phyloP scores from a whole-genome alignment of 2,797 vertebrate genomes.

The Muscicapa comitata region DNA sequence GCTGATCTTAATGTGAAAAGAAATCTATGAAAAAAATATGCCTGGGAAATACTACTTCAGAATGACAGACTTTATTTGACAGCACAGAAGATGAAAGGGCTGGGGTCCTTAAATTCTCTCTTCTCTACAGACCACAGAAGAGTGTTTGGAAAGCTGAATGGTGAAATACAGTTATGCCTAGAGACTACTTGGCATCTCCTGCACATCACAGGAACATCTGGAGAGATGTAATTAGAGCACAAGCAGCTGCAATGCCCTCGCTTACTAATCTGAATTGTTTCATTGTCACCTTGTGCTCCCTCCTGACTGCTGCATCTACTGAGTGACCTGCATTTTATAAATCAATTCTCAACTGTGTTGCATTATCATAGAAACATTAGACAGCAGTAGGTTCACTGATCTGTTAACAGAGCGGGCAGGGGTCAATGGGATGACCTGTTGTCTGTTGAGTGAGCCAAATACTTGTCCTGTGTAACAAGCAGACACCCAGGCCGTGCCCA shows the following conservation, averaged over 20 bases:
- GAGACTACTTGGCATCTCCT: not conserved
- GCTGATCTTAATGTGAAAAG: constrained; percentile 53
- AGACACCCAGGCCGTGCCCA: not conserved
- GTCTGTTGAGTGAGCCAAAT: not conserved
- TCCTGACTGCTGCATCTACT: not conserved
- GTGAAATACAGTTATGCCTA: not conserved
- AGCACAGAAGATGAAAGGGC: constrained; percentile 21
- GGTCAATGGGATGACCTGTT: not conserved
- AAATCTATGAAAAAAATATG: not conserved
- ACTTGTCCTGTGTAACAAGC: not conserved
- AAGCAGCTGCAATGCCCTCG: not conserved
- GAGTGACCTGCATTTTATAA: not conserved
- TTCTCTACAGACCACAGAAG: not conserved
- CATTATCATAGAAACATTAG: not conserved
- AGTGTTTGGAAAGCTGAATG: not conserved
- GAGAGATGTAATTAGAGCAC: not conserved
- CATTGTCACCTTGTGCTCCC: not conserved
- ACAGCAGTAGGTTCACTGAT: not conserved
- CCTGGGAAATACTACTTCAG: constrained; percentile 41
- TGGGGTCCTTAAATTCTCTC: constrained; percentile 1
- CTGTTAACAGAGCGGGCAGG: not conserved
- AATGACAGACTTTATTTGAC: constrained; percentile 35
- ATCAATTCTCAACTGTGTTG: not conserved
- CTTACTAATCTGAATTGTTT: not conserved
- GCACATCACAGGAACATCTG: constrained; percentile 17